Base-by-base conservation (phyloP, 2,888 invertebrate species). In the Alloscopus bannaensis region DNA sequence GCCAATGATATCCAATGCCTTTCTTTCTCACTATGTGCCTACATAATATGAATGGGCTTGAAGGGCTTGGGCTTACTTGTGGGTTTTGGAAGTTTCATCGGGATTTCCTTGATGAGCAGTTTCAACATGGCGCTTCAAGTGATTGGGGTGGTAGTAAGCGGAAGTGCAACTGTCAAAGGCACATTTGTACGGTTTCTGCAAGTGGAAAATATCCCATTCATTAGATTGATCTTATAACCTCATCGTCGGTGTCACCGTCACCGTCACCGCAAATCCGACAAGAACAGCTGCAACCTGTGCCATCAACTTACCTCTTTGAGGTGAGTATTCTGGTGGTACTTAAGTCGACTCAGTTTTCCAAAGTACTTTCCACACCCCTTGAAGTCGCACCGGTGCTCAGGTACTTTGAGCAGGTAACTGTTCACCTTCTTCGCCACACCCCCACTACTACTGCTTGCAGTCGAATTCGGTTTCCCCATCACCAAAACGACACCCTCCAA, bases 101-200 rank as follows among this genome's bases (percentile, higher is more conserved):
- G 71, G 26, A 36, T 75, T 36, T n/a, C n/a, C n/a, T n/a, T n/a
- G n/a, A 20, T 81, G 81, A 52, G 59, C 50, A 0, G 62, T 52
- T 36, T 71, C 69, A 31, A 79, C 66, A 55, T 84, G 84, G 6
- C 84, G 62, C 31, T 83, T 75, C 29, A 84, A 65, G 80, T 84
- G 84, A 31, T 80, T 77, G 8, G 66, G 70, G 24, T 79, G 66
- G 29, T 59, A 78, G 40, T 84, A 84, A 0, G 83, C 36, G 0
- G 82, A 75, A 0, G 45, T 45, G 45, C 84, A 84, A 11, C 81
- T 83, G 64, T 76, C 81, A 68, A 60, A 66, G 13, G 66, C 68
- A 72, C 84, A 84, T 31, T 68, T 78, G 47, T 55, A 83, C 3
- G 84, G 80, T 80, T 80, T 81, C 84, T 84, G 47, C 36, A 69